These are phyloP conservation scores for Galerucella nymphaeae DNA, from an alignment of 2,888 invertebrate genomes.

Conservation along the genomic window DNA sequence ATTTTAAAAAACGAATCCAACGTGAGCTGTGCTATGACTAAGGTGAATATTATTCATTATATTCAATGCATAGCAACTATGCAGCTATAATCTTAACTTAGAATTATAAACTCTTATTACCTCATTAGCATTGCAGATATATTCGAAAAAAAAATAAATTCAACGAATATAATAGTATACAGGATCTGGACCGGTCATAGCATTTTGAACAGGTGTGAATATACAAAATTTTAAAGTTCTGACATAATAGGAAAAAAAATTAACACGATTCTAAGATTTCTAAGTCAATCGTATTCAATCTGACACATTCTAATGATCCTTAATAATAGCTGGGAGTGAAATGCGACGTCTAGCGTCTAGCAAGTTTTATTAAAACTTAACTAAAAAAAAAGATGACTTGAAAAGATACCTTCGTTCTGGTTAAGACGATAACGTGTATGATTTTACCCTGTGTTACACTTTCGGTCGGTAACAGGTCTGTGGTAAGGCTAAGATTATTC, in stretches of 20 bases:
- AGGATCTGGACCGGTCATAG: too few species aligned
- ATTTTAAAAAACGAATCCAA: too few species aligned
- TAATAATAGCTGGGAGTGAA: constrained; percentile 7
- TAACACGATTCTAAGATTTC: too few species aligned
- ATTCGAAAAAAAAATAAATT: background rate
- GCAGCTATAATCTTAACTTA: background rate
- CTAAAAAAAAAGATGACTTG: constrained; percentile 34
- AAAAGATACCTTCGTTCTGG: background rate
- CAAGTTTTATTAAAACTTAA: constrained; percentile 14
- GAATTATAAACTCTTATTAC: background rate
- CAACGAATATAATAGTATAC: too few species aligned
- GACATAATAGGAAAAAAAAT: background rate
- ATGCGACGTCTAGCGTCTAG: constrained; percentile 3
- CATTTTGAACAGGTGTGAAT: too few species aligned
- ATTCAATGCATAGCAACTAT: background rate
- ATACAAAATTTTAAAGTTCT: too few species aligned
- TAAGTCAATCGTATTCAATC: background rate
- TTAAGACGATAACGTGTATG: background rate
- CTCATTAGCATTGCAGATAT: background rate
- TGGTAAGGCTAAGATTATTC: too few species aligned
- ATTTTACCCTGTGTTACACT: background rate
- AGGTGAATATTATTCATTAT: background rate
- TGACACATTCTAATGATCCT: constrained; percentile 12
- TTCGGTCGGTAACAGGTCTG: background rate
- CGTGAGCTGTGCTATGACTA: background rate